These are phyloP conservation scores for Siniperca knerii DNA, from an alignment of 2,113 vertebrate genomes.

Conservation along the genomic window DNA sequence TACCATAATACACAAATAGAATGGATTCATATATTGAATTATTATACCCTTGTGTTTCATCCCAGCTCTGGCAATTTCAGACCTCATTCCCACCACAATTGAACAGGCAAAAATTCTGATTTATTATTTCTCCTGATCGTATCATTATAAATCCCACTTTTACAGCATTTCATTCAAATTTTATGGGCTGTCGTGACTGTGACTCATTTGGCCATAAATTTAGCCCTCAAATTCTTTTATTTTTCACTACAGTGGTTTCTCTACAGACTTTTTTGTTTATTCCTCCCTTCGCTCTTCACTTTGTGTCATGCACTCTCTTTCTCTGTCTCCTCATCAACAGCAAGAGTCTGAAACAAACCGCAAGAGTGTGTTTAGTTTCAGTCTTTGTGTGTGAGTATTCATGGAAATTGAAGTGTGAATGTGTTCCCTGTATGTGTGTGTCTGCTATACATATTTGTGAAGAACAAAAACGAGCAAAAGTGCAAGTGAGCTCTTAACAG, in stretches of 20 bases:
- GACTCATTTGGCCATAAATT: slow-evolving; percentile 62
- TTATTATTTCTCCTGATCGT: slow-evolving; percentile 55
- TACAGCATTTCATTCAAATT: slow-evolving; percentile 61
- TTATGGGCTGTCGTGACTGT: slow-evolving; percentile 51
- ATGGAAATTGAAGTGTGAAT: slow-evolving; percentile 1
- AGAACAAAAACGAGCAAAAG: slow-evolving; percentile 32
- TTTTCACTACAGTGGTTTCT: slow-evolving; percentile 36
- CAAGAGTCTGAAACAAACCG: too few relatives aligned
- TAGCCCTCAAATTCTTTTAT: slow-evolving; percentile 32
- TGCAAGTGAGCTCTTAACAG: slow-evolving; percentile 29
- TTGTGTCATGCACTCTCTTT: neutral
- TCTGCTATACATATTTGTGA: slow-evolving; percentile 9
- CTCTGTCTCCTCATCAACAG: slow-evolving; percentile 18
- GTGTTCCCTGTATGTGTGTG: neutral
- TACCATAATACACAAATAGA: slow-evolving; percentile 39
- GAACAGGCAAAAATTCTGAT: slow-evolving; percentile 55
- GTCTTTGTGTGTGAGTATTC: neutral
- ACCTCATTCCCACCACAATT: slow-evolving; percentile 54
- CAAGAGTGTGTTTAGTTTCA: slow-evolving; percentile 12
- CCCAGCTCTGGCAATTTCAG: slow-evolving; percentile 53
- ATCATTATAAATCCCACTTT: slow-evolving; percentile 64
- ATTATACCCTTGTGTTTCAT: slow-evolving; percentile 59
- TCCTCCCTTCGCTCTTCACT: neutral
- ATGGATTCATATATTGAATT: slow-evolving; percentile 57
- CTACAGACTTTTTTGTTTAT: slow-evolving; percentile 22